phyloP scores from a whole-genome alignment of 1,140 invertebrate species.

The Drosophila kikkawai region DNA sequence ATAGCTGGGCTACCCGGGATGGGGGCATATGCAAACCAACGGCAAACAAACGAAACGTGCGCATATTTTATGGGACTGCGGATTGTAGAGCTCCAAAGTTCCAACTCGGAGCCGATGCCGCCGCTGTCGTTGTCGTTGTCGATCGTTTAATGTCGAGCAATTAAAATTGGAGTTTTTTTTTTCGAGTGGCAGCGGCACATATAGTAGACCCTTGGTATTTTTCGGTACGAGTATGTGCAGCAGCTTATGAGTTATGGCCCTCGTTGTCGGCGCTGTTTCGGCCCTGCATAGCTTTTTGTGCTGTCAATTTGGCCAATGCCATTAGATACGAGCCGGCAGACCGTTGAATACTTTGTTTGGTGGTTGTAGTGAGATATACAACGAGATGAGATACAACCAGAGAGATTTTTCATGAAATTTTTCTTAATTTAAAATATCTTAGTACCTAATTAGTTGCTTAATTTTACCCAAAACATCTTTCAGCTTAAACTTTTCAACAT shows the following conservation, averaged over 20 bases:
- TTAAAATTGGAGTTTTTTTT: slow-evolving; percentile 77
- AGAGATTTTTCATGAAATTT: too few relatives aligned
- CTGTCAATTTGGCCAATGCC: slow-evolving; percentile 50
- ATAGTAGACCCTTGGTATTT: slow-evolving; percentile 55
- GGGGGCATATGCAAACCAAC: slow-evolving; percentile 73
- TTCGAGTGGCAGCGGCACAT: slow-evolving; percentile 49
- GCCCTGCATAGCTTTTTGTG: slow-evolving; percentile 55
- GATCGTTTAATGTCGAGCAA: slow-evolving; percentile 83
- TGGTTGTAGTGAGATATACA: neutral
- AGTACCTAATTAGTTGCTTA: neutral
- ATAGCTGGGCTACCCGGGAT: neutral
- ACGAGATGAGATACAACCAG: neutral
- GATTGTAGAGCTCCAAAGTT: slow-evolving; percentile 47
- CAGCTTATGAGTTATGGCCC: slow-evolving; percentile 70
- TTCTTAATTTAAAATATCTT: neutral
- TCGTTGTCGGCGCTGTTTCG: slow-evolving; percentile 47
- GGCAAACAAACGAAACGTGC: slow-evolving; percentile 76
- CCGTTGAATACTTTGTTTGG: slow-evolving; percentile 3
- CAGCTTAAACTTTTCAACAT: neutral
- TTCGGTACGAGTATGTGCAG: slow-evolving; percentile 25
- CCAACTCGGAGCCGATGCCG: slow-evolving; percentile 19
- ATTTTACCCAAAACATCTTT: too few relatives aligned
- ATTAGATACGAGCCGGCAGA: slow-evolving; percentile 35
- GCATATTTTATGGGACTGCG: slow-evolving; percentile 79
- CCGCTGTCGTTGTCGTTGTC: slow-evolving; percentile 36